Conservation (phyloP, 2,888 invertebrate genomes). For the Stenchaetothrips biformis region DNA sequence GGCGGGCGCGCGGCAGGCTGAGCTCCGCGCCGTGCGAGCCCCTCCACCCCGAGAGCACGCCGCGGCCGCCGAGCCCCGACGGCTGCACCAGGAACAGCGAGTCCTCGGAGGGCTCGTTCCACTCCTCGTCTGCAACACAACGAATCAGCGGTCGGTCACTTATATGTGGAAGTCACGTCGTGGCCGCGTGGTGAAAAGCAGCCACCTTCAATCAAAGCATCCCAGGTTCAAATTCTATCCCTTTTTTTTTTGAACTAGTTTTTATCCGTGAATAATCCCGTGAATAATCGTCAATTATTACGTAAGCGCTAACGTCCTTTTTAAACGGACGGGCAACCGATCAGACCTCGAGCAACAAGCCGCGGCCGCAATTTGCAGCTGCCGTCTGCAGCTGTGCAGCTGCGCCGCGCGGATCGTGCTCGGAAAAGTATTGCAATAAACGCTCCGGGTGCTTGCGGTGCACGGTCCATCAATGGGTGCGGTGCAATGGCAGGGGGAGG, state of each 20-base stretch:
- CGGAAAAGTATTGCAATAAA: not conserved
- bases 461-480: not conserved
- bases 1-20: slow-evolving; percentile 48
- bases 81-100: slow-evolving; percentile 54
- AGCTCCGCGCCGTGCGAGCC: slow-evolving; percentile 52
- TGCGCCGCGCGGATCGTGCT: not conserved
- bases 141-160: not conserved
- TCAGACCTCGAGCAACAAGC: not conserved
- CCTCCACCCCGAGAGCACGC: slow-evolving; percentile 33
- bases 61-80: slow-evolving; percentile 27
- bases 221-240: too few species aligned
- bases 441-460: not conserved
- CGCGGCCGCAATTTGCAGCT: slow-evolving; percentile 28
- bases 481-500: not conserved
- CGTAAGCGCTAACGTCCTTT: too few species aligned
- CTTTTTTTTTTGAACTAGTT: too few species aligned
- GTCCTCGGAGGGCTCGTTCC: slow-evolving; percentile 59
- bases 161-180: not conserved
- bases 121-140: slow-evolving; percentile 66
- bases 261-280: too few species aligned
- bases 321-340: too few species aligned
- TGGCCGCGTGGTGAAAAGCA: not conserved
- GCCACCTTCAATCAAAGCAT: too few species aligned
- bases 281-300: too few species aligned
- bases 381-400: not conserved